phyloP scores from a whole-genome alignment of 2,113 vertebrate species.

The Pteronura brasiliensis region DNA sequence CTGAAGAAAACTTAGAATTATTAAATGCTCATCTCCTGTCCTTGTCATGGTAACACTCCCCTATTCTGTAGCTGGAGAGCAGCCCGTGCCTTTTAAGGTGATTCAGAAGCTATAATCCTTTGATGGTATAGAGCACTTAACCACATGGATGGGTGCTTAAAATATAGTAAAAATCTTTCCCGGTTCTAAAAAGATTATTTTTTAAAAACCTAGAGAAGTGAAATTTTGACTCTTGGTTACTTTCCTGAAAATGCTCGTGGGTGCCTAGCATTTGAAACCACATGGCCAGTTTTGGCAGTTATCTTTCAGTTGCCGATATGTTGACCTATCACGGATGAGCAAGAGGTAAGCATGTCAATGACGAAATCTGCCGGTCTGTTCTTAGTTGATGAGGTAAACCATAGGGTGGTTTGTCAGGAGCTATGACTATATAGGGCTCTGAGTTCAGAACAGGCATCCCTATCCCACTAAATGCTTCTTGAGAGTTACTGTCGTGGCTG shows the following conservation, averaged over 20 bases:
- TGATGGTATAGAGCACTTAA: background rate
- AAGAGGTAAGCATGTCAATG: background rate
- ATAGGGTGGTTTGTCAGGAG: background rate
- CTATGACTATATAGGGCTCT: background rate
- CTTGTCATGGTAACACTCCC: conserved; percentile 12
- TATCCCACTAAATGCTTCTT: background rate
- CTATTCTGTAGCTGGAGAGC: conserved; percentile 14
- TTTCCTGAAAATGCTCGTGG: background rate
- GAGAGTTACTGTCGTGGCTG: background rate
- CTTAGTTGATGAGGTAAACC: background rate
- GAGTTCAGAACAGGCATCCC: background rate
- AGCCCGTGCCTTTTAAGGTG: background rate
- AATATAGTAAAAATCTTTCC: background rate
- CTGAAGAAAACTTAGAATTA: conserved; percentile 51
- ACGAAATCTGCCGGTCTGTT: background rate
- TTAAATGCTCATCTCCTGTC: conserved; percentile 1
- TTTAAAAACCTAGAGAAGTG: background rate
- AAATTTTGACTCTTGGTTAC: background rate
- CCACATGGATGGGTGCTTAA: background rate
- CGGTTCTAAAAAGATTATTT: background rate
- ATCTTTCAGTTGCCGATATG: background rate
- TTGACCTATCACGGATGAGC: background rate
- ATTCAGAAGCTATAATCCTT: conserved; percentile 49
- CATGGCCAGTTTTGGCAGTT: background rate
- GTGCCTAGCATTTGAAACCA: background rate